phyloP scores from a whole-genome alignment of 2,113 vertebrate genomes.

The Epinephelus cyanopodus region DNA sequence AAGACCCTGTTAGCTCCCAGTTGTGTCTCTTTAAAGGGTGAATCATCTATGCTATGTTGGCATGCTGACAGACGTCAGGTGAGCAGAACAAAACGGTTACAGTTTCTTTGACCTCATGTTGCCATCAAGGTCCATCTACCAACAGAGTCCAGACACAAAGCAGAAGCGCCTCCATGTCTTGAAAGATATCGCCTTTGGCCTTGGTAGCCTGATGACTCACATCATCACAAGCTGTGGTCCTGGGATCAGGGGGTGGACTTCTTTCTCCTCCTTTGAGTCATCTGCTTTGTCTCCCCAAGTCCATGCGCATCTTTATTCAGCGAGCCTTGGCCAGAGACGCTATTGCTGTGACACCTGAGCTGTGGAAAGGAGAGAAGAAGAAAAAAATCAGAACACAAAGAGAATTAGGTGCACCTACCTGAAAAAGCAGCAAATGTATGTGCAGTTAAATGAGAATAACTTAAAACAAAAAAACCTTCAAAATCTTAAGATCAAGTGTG shows the following conservation, averaged over 20 bases:
- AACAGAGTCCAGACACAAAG: constrained; percentile 41
- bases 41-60: constrained; percentile 71
- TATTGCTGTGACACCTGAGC: constrained; percentile 81
- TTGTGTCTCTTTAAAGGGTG: constrained; percentile 44
- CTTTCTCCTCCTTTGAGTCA: constrained; percentile 68
- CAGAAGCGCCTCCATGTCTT: constrained; percentile 67
- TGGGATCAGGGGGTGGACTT: constrained; percentile 63
- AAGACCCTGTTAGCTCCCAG: constrained; percentile 58
- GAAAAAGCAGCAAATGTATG: not conserved
- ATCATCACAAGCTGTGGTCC: constrained; percentile 56
- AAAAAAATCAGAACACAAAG: constrained; percentile 35
- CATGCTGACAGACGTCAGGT: constrained; percentile 70
- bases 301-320: constrained; percentile 81
- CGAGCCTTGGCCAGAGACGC: constrained; percentile 46
- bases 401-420: constrained; percentile 35
- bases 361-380: constrained; percentile 59
- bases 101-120: constrained; percentile 54
- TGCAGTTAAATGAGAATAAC: not conserved
- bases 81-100: constrained; percentile 42
- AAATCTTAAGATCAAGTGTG: not conserved
- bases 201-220: constrained; percentile 61
- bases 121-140: constrained; percentile 55
- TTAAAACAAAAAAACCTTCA: not conserved
- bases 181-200: constrained; percentile 23
- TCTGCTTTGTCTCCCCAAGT: constrained; percentile 71